Conservation (phyloP, 2,888 invertebrate genomes). For the Andrena bicolor region DNA sequence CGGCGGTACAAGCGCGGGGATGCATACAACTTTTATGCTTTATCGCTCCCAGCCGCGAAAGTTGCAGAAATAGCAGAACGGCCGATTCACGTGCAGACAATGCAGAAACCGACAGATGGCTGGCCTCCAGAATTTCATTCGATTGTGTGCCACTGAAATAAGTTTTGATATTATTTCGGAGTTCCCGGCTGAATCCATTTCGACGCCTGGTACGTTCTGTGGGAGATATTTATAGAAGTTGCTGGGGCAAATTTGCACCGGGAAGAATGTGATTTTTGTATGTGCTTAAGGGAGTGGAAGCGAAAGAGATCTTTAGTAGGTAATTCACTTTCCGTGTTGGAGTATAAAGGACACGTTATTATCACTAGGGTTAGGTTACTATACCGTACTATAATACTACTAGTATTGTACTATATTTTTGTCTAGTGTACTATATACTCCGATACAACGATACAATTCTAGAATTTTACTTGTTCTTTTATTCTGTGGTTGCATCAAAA, state of each 20-base stretch:
- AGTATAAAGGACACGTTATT: too few species aligned
- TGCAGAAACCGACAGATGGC: constrained; percentile 59
- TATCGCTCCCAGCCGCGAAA: constrained; percentile 56
- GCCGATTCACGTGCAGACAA: constrained; percentile 68
- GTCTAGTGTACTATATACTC: too few species aligned
- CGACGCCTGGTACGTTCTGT: not conserved
- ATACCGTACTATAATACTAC: too few species aligned
- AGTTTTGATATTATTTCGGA: constrained; percentile 66
- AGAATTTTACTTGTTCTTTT: too few species aligned
- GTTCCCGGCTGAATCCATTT: constrained; percentile 36
- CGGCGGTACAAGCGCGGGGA: constrained; percentile 28
- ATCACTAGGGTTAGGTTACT: too few species aligned
- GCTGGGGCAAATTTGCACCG: not conserved
- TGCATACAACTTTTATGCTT: constrained; percentile 68
- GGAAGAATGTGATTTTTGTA: constrained; percentile 6
- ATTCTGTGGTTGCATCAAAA: too few species aligned
- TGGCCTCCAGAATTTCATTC: constrained; percentile 66
- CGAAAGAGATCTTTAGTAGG: too few species aligned
- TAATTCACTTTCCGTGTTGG: too few species aligned
- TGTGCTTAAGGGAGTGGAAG: too few species aligned
- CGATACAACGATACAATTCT: too few species aligned
- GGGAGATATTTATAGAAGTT: constrained; percentile 17
- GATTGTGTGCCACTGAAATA: constrained; percentile 62
- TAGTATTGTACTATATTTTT: too few species aligned
- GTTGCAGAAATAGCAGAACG: constrained; percentile 54